These are phyloP conservation scores for Carpatolechia fugitivella DNA, from an alignment of 2,888 invertebrate species.

Conservation along the genomic window DNA sequence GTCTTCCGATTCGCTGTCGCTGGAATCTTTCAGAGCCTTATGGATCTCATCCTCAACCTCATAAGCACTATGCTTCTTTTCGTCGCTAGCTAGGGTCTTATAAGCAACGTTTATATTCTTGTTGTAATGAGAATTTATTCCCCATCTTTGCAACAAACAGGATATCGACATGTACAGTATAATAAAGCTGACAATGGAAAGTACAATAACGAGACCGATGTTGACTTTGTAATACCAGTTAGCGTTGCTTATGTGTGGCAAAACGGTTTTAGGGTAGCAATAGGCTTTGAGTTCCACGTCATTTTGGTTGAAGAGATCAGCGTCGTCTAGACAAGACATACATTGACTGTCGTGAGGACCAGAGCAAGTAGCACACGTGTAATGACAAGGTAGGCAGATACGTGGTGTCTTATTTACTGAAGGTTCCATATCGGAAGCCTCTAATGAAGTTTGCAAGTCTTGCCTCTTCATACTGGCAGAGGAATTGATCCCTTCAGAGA, in stretches of 20 bases:
- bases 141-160: conserved; percentile 45
- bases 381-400: conserved; percentile 84
- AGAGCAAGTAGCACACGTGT: conserved; percentile 84
- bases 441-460: conserved; percentile 41
- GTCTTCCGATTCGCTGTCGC: conserved; percentile 66
- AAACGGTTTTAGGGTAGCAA: conserved; percentile 72
- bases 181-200: conserved; percentile 49
- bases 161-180: conserved; percentile 47
- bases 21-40: conserved; percentile 60
- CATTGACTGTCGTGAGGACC: conserved; percentile 86
- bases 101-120: conserved; percentile 58
- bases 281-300: conserved; percentile 61
- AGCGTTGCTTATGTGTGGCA: conserved; percentile 62
- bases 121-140: conserved; percentile 47
- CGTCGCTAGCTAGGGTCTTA: conserved; percentile 63
- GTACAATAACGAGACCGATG: conserved; percentile 54
- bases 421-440: conserved; percentile 62
- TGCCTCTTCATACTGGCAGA: conserved; percentile 47
- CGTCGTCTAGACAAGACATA: conserved; percentile 82
- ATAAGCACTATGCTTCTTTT: conserved; percentile 57
- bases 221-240: conserved; percentile 70
- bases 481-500: conserved; percentile 37
- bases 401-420: conserved; percentile 46
- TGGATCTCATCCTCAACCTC: conserved; percentile 69
- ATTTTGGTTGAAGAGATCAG: conserved; percentile 69